phyloP scores from a whole-genome alignment of 2,888 invertebrate species.

The Schizaphis graminum region DNA sequence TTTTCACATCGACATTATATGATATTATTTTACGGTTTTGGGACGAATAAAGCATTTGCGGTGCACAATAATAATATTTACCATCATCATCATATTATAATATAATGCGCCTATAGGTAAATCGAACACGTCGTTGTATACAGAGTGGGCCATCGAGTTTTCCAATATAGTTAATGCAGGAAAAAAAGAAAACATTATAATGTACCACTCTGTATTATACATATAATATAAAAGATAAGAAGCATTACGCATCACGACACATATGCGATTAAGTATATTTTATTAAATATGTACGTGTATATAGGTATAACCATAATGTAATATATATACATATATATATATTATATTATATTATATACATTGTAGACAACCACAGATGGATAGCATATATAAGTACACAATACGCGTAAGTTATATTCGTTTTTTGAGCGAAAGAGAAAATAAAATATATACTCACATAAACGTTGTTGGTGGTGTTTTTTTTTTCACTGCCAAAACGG shows the following conservation, averaged over 20 bases:
- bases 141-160: neutral
- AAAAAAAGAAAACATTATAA: neutral
- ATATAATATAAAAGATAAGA: neutral
- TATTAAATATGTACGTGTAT: neutral
- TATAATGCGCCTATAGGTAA: neutral
- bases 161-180: neutral
- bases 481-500: neutral
- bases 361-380: neutral
- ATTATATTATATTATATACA: neutral
- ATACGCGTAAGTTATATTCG: neutral
- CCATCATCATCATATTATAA: too few species aligned
- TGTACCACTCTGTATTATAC: neutral
- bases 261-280: neutral
- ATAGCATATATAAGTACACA: neutral
- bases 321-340: too few species aligned
- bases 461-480: conserved; percentile 7
- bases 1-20: neutral
- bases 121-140: neutral
- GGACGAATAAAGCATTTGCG: neutral
- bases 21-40: neutral
- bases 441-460: neutral
- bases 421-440: neutral
- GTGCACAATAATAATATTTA: neutral
- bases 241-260: neutral
- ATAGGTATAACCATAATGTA: neutral